Base-by-base conservation (phyloP, 1,140 invertebrate species). In the Venturia canescens region DNA sequence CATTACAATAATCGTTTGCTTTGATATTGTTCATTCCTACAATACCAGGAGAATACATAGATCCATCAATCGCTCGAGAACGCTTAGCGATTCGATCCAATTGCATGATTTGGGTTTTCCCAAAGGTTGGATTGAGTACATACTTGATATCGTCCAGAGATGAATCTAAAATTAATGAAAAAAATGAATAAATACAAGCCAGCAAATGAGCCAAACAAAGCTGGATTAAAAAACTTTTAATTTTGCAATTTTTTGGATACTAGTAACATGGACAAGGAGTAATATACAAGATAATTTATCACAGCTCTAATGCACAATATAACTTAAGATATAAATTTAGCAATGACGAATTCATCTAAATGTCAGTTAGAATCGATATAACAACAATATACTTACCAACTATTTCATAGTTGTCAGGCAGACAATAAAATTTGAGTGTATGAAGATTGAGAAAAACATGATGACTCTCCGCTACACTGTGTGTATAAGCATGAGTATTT, bases 401-500 rank as follows among this genome's bases (percentile, higher is more conserved):
- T 85, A 99, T 98, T 94, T 99, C 98, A 93, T 99, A 99, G 91
- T 99, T 99, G 90, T 99, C 99, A 26, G 99, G 99, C 34, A 99
- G 92, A 92, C 99, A 99, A 90, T 99, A 99, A 92, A 99, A 99
- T 87, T 98, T 98, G 69, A 99, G 93, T 0, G 98, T 99, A 82
- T 98, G 97, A 50, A 99, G 92, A 93, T 99, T 99, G 0, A 99
- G 93, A 90, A 97, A 99, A 1, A 99, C 98, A 94, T 99, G 98
- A 92, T 99, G 99, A 81, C 96, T 96, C 85, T 99, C 98, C 69
- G 97, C 97, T 4, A 99, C 98, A 83, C 98, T 99, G 91, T 99
- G 99, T 11, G 98, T 99, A 88, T 99, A 99, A 16, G 99, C 99
- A 93, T 99, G 98, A 11, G 99, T 99, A 87, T 98, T 99, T 7